These are phyloP conservation scores for Enteromius radiatus DNA, from an alignment of 2,797 vertebrate genomes.

Conservation along the genomic window DNA sequence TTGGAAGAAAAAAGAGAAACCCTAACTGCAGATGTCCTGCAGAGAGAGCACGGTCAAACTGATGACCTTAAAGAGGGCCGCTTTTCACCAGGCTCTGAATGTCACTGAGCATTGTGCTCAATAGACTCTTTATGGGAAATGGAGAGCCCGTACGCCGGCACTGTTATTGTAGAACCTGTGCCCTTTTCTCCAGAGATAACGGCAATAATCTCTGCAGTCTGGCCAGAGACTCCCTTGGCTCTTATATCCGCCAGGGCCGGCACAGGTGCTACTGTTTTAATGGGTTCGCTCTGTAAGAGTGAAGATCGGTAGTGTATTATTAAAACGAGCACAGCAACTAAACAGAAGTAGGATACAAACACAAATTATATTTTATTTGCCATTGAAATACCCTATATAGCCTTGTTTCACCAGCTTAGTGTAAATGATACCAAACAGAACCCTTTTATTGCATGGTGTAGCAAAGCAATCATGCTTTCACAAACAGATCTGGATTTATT, in stretches of 20 bases:
- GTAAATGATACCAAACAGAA: background rate
- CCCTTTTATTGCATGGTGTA: background rate
- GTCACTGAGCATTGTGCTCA: conserved; percentile 63
- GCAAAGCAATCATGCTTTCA: background rate
- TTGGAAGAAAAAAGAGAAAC: background rate
- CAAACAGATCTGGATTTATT: background rate
- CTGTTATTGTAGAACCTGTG: conserved; percentile 62
- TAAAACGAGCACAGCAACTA: background rate
- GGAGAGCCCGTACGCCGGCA: conserved; percentile 39
- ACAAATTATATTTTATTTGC: conserved; percentile 5
- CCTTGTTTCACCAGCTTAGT: background rate
- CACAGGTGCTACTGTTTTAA: conserved; percentile 59
- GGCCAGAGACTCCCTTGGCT: conserved; percentile 48
- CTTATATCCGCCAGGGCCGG: conserved; percentile 47
- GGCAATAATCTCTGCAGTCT: conserved; percentile 56
- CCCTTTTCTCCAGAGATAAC: conserved; percentile 64
- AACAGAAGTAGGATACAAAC: background rate
- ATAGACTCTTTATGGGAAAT: conserved; percentile 64
- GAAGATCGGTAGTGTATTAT: background rate
- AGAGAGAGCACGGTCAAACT: conserved; percentile 31
- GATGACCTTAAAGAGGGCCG: conserved; percentile 59
- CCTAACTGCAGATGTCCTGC: conserved; percentile 47
- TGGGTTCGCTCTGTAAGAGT: conserved; percentile 10
- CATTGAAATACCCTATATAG: background rate
- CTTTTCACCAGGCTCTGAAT: conserved; percentile 61